These are phyloP conservation scores for Bicyclus anynana DNA, from an alignment of 1,140 invertebrate genomes.

Conservation along the genomic window DNA sequence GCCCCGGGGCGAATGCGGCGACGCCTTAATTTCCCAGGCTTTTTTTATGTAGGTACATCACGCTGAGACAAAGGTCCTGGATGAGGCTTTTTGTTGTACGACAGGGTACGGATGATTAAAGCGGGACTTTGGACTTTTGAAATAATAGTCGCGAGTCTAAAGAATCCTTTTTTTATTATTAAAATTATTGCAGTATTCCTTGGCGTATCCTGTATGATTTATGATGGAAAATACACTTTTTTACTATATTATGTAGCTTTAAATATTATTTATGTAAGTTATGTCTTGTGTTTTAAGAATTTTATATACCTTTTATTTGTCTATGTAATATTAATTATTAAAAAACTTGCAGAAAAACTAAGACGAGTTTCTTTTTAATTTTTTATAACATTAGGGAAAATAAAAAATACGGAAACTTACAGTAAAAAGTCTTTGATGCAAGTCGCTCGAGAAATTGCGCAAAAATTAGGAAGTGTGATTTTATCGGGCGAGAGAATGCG, in stretches of 20 bases:
- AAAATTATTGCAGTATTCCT: too few relatives aligned
- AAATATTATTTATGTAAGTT: too few relatives aligned
- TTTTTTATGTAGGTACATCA: conserved; percentile 9
- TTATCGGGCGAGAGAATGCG: not conserved
- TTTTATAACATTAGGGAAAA: too few relatives aligned
- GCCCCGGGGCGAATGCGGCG: not conserved
- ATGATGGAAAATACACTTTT: too few relatives aligned
- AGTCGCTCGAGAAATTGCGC: not conserved
- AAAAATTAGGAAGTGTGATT: conserved; percentile 4
- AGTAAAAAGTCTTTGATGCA: not conserved
- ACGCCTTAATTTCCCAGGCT: conserved; percentile 16
- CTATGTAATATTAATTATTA: too few relatives aligned
- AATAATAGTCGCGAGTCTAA: not conserved
- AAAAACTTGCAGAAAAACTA: too few relatives aligned
- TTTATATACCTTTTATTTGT: too few relatives aligned
- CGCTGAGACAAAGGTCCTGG: conserved; percentile 17
- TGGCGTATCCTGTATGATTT: not conserved
- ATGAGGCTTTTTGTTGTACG: conserved; percentile 18
- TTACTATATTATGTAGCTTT: too few relatives aligned
- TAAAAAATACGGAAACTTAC: not conserved
- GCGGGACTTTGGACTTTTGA: not conserved
- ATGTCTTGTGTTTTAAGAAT: too few relatives aligned
- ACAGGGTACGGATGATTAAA: not conserved
- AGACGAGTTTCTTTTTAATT: too few relatives aligned
- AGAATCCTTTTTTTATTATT: not conserved